Evolutionary conservation across 2,888 invertebrate species (phyloP), one percentile per base, ranked within the genome.

Genomic region (Phengaris alcon): DNA sequence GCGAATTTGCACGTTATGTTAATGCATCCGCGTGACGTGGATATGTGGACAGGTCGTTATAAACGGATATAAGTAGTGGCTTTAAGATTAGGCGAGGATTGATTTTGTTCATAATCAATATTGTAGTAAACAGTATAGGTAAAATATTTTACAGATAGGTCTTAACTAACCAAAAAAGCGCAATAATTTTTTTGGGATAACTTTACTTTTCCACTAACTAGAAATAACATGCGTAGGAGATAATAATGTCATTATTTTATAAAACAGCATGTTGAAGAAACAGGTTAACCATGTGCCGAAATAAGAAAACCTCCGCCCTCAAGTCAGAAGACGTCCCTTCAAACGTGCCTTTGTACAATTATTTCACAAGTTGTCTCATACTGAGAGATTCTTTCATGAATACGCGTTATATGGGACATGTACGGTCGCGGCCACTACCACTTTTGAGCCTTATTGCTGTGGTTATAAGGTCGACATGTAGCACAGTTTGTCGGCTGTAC

Each of bases 311-410:
- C 64, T 64, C 64, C 64, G 35, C 35, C 64, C 52, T 72, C 52
- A 7, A 48, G 72, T 6, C 35, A 54, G 22, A 35, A 72, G 52
- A 54, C 4, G 15, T 70, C 52, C 22, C 72, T 48, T 70, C 70
- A 48, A 51, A 35, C 72, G 72, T 72, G 72, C 35, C 72, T 72
- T 72, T 72, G 72, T 72, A 72, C 72, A 72, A 72, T 72, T 72
- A 72, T 72, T 72, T 72, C 72, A 72, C 72, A 72, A 72, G 72
- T 72, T 13, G 72, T 72, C 72, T 72, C 52, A 12, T 35, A 52
- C 70, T 51, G 72, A 35, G 54, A 54, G 72, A 72, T 72, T 72
- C 54, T 72, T 72, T 72, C 54, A 72, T 72, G 72, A 72, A 54
- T 54, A n/a, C 72, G 52, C 22, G 72, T 52, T 72, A 72, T 72